Conservation (phyloP, 2,888 invertebrate genomes). For the Noctua comes region DNA sequence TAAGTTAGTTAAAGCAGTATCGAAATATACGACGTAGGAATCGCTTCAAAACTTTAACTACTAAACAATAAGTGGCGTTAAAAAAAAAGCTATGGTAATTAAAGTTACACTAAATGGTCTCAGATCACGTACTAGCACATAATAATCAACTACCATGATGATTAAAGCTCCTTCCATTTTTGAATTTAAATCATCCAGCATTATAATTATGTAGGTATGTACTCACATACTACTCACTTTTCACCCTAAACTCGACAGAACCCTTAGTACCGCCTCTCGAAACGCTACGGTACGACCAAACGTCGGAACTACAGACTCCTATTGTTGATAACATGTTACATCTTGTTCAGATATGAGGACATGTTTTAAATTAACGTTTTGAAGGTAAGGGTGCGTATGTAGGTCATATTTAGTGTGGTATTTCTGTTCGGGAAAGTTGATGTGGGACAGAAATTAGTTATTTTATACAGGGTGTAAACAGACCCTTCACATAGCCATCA, state of each 20-base stretch:
- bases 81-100: too few species aligned
- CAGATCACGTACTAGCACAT: too few species aligned
- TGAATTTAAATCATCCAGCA: background rate
- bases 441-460: background rate
- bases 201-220: background rate
- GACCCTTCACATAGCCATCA: too few species aligned
- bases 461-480: too few species aligned
- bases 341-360: conserved; percentile 34
- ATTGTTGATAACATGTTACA: conserved; percentile 45
- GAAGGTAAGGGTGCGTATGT: conserved; percentile 30
- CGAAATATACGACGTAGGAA: background rate
- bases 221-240: conserved; percentile 1
- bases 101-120: too few species aligned
- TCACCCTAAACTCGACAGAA: background rate
- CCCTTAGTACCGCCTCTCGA: conserved; percentile 32
- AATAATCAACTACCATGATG: too few species aligned
- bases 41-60: background rate
- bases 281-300: conserved; percentile 16
- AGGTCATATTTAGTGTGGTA: conserved; percentile 21
- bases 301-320: conserved; percentile 41
- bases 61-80: background rate
- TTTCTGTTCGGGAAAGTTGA: background rate
- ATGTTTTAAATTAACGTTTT: conserved; percentile 44
- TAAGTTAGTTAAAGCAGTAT: background rate
- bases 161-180: too few species aligned